A percentile compares a stretch with the other conserved stretches of the same genome.
Conservation (phyloP, 2,113 vertebrate species). For the Petromus typicus region DNA sequence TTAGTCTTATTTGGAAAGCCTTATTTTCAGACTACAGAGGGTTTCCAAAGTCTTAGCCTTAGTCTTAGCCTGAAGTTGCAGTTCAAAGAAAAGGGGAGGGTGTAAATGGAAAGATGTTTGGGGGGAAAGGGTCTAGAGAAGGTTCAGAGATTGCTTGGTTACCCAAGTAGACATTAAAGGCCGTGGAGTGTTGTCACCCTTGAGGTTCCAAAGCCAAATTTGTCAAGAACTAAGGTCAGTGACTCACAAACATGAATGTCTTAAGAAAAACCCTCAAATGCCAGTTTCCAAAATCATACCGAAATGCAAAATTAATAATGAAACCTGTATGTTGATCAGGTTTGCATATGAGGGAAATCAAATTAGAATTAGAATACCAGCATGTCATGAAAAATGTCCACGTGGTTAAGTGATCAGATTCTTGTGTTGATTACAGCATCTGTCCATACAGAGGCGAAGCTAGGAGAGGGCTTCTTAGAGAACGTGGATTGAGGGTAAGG, state of each 20-base stretch:
- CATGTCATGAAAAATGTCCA: neutral
- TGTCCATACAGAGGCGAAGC: neutral
- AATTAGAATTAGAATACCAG: neutral
- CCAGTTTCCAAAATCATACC: neutral
- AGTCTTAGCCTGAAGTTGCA: neutral
- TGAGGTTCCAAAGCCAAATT: neutral
- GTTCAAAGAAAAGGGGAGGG: neutral
- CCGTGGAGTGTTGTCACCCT: neutral
- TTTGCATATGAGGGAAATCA: neutral
- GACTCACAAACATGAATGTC: conserved; percentile 7
- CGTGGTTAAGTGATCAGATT: neutral
- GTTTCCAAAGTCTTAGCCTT: neutral
- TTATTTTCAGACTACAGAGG: neutral
- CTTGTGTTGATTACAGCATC: neutral
- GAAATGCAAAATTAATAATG: conserved; percentile 23
- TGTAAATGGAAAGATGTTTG: neutral
- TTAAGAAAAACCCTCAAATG: neutral
- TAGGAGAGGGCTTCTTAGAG: conserved; percentile 1
- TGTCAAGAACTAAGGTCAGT: neutral
- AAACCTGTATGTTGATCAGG: neutral
- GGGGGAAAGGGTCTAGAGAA: neutral
- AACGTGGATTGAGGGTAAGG: neutral
- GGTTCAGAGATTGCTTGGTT: neutral
- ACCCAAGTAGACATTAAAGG: neutral
- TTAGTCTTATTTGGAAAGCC: conserved; percentile 40